These are phyloP conservation scores for Lissocephala sabroskyi DNA, from an alignment of 2,888 invertebrate genomes.

Conservation along the genomic window DNA sequence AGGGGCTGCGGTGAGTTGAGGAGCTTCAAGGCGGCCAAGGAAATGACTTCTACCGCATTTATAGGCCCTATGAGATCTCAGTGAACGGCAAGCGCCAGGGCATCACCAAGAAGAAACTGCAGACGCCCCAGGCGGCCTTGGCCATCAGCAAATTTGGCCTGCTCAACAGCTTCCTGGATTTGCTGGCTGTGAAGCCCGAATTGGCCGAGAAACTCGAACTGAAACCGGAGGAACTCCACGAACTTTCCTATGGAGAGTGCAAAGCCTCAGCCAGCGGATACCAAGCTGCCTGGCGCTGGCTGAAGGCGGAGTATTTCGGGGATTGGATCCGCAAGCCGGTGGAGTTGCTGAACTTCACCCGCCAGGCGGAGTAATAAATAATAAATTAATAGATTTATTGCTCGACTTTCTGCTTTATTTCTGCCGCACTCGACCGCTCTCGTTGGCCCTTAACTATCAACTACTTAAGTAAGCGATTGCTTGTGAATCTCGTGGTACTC, in stretches of 20 bases:
- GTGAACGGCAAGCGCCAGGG: constrained; percentile 87
- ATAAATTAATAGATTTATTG: no score
- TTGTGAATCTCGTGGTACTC: no score
- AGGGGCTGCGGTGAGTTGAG: constrained; percentile 65
- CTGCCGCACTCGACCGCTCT: no score
- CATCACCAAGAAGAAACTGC: constrained; percentile 78
- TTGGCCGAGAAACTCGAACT: constrained; percentile 27
- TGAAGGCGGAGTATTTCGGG: constrained; percentile 74
- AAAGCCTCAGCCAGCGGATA: constrained; percentile 62
- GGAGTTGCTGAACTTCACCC: constrained; percentile 26
- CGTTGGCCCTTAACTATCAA: no score
- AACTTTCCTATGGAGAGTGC: constrained; percentile 41
- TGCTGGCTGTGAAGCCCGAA: constrained; percentile 67
- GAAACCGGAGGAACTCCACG: constrained; percentile 14
- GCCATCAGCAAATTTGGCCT: constrained; percentile 76
- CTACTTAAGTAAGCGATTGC: no score
- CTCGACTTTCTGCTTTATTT: neutral
- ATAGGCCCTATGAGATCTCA: constrained; percentile 81
- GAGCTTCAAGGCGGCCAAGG: no score
- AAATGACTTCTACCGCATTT: no score
- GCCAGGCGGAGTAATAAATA: no score
- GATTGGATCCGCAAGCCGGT: constrained; percentile 75
- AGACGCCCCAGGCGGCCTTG: constrained; percentile 72
- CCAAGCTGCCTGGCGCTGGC: constrained; percentile 71
- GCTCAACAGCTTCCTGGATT: constrained; percentile 73